These are phyloP conservation scores for Sinhomidia bicolor DNA, from an alignment of 2,888 invertebrate species.

Conservation along the genomic window DNA sequence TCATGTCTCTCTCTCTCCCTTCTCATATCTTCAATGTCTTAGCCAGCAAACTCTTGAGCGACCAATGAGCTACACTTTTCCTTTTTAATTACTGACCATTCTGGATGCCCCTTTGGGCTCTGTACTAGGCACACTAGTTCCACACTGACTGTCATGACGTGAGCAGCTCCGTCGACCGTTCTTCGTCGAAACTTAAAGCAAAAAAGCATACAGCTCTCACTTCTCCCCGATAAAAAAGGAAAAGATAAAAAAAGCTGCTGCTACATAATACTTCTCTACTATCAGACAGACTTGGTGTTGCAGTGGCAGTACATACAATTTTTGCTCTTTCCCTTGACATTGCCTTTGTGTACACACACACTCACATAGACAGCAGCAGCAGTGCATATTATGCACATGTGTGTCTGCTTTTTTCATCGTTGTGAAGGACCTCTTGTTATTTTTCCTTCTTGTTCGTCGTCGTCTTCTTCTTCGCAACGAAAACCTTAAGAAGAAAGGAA, in stretches of 20 bases:
- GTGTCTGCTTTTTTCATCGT: background rate
- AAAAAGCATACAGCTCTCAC: conserved; percentile 69
- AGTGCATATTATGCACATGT: too few species aligned
- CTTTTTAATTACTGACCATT: conserved; percentile 80
- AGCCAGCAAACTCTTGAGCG: conserved; percentile 71
- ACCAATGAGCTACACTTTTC: conserved; percentile 80
- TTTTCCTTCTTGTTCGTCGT: too few species aligned
- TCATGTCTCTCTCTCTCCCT: too few species aligned
- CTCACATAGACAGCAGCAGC: background rate
- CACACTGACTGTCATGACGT: conserved; percentile 77
- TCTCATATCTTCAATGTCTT: conserved; percentile 62
- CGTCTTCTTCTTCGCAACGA: background rate
- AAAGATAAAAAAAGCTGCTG: too few species aligned
- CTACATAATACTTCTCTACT: too few species aligned
- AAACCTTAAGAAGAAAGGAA: conserved; percentile 18
- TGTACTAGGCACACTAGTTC: conserved; percentile 75
- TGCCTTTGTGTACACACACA: conserved; percentile 33
- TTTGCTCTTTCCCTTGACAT: conserved; percentile 53
- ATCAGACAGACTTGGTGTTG: background rate
- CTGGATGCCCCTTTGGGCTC: conserved; percentile 78
- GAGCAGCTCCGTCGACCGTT: conserved; percentile 71
- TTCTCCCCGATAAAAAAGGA: conserved; percentile 69
- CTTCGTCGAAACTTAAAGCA: conserved; percentile 26
- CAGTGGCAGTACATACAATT: background rate
- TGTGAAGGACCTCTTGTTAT: conserved; percentile 8